Evolutionary conservation across 2,888 invertebrate species (phyloP), one percentile per base, ranked within the genome.

Genomic region (Pimpla rufipes): DNA sequence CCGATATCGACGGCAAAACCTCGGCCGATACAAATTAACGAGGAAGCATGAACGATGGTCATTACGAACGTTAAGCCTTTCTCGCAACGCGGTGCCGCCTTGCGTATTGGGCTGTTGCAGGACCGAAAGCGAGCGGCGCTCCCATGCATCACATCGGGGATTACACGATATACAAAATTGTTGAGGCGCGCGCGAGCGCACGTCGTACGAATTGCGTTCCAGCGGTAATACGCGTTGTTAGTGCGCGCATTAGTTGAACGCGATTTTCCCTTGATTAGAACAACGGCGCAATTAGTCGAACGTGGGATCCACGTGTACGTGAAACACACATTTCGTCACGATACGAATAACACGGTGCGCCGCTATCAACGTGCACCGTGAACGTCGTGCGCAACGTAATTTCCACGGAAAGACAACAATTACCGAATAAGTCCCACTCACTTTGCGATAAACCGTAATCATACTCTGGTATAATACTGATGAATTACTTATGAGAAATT

Each of bases 381-480:
- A n/a, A n/a, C n/a, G n/a, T n/a, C 13, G 40, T 37, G 68, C 23
- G 68, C 70, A 21, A 50, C 70, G 55, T 40, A 57, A 81, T 82
- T 82, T 75, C 59, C 50, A n/a, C 70, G 66, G 55, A 75, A 79
- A 79, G 82, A 75, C 79, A 75, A 79, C 70, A 82, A 82, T 82
- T 82, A 79, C 64, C 68, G 40, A 62, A 68, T 64, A 40, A 74
- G 73, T 35, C 55, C 64, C 45, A 45, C 64, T 62, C 68, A 16
- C 35, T 64, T 78, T 29, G 37, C 78, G 29, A 42, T 64, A 37
- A 40, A 37, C 16, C 50, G 18, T 21, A 6, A 5, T 40, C 18
- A 29, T 18, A 42, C 35, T 42, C 16, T 35, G 3, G 50, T 42
- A 62, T 64, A 62, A 62, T 21, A 29, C 16, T 35, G 35, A 62